Evolutionary conservation across 1,140 invertebrate species (phyloP), one percentile per base, ranked within the genome.

Genomic region (Phenacoccus solenopsis): DNA sequence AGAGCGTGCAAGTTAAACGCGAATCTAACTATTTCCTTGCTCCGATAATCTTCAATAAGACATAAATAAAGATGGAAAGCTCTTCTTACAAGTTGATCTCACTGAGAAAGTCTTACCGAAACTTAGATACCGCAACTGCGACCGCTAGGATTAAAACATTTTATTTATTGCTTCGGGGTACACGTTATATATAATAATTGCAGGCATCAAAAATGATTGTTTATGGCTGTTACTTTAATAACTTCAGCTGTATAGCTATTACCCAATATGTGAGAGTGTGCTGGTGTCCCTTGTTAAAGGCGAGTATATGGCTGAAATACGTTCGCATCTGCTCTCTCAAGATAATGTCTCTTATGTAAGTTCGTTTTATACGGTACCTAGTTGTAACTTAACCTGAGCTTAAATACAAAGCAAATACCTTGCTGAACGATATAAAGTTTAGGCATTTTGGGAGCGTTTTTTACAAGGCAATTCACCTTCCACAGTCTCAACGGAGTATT

Each of bases 41-140:
- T 64, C 25, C 59, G 59, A 64, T 64, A 64, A 64, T 64, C 59
- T 64, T 24, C 59, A 64, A 64, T 64, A 64, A 64, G 59, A 64
- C 59, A 64, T 64, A 64, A 64, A 64, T 64, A 64, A 64, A 64
- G 59, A 64, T 64, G 25, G 59, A 64, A 64, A 64, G 59, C 59
- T 64, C 59, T 64, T 64, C 59, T 64, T 64, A 64, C 59, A 64
- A 64, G 59, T 64, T 64, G 59, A 64, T 64, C 59, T 64, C 59
- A 16, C 59, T 64, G 59, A 64, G 59, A 27, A 64, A 64, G 59
- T 64, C 59, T 64, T 64, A 64, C 21, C 59, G 59, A 64, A 64
- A 64, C 22, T 64, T 64, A 64, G 59, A 24, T 25, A 27, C 59
- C 59, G 20, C 59, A 64, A 64, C 59, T 64, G 59, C 59, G 59